Conservation (phyloP, 2,888 invertebrate species). For the Blastobasis lacticolella region DNA sequence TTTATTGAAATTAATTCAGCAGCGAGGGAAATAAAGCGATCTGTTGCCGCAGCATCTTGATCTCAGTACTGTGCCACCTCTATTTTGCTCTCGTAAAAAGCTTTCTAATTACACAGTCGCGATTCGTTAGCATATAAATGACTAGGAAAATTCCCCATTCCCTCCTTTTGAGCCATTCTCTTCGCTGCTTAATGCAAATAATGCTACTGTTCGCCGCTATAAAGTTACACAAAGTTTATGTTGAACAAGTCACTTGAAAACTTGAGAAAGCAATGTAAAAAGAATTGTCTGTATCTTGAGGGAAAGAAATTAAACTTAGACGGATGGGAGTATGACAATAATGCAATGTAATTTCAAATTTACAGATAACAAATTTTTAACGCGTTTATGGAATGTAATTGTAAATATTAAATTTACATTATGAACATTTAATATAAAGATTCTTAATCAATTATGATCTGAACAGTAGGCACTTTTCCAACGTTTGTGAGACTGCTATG, state of each 20-base stretch:
- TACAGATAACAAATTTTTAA: too few relatives aligned
- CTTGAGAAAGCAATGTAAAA: constrained; percentile 22
- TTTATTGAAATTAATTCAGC: neutral
- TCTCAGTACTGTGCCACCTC: constrained; percentile 11
- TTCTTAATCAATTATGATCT: too few relatives aligned
- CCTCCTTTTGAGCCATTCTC: constrained; percentile 51
- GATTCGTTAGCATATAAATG: constrained; percentile 67
- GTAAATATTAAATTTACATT: too few relatives aligned
- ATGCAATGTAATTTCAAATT: too few relatives aligned
- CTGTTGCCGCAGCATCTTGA: constrained; percentile 2
- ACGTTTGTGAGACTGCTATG: too few relatives aligned
- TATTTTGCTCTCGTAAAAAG: constrained; percentile 35
- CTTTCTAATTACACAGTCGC: constrained; percentile 49
- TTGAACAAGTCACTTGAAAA: constrained; percentile 46
- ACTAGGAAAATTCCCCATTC: constrained; percentile 42
- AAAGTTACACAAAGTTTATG: constrained; percentile 49
- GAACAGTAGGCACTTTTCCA: too few relatives aligned
- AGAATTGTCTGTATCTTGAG: too few relatives aligned
- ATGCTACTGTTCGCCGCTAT: constrained; percentile 31
- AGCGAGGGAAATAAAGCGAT: constrained; percentile 5
- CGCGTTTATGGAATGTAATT: too few relatives aligned
- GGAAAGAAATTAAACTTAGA: too few relatives aligned
- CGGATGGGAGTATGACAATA: too few relatives aligned
- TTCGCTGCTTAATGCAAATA: constrained; percentile 53
- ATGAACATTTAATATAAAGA: too few relatives aligned